Evolutionary conservation across 2,888 invertebrate species (phyloP), one percentile per base, ranked within the genome.

Genomic region (Yponomeuta evonymella): DNA sequence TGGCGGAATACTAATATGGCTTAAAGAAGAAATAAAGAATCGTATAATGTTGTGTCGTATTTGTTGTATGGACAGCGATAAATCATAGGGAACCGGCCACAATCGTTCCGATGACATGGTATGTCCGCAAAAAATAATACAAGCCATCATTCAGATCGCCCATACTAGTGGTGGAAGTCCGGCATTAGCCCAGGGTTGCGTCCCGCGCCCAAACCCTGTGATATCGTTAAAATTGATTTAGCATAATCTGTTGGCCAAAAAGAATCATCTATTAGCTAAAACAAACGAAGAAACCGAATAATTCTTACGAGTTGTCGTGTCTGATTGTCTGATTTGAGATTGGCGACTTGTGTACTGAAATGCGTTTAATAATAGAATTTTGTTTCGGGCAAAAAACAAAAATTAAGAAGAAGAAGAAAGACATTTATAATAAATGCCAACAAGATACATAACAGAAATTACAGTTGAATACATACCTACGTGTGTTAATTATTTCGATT

Each of bases 41-140:
- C 84, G 88, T 83, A 90, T 90, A 90, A 90, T 89, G 83, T 85
- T 89, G 86, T 90, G 88, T 92, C 89, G 90, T 90, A 92, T 92
- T 92, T 90, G 90, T 91, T 90, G 89, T 90, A 89, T 89, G 91
- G 89, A 86, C 90, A 83, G 87, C 90, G 85, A 91, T 92, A 91
- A 90, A 91, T 92, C 91, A 92, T 92, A 91, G 90, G 87, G 91
- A 87, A 88, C 84, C 78, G 89, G 86, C 87, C 88, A 90, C 91
- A 91, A 88, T 90, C 91, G 90, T 87, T 85, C 89, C 90, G 90
- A 88, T 90, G 91, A 91, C 90, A 90, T 92, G 91, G 90, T 83
- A 90, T 90, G 86, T 83, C 77, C 79, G 85, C 89, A 92, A 92
- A 92, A 92, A 92, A 90, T 87, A 88, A 89, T 89, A 88, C 86